These are phyloP conservation scores for Caenorhabditis sinica DNA, from an alignment of 2,888 invertebrate genomes.

Conservation along the genomic window DNA sequence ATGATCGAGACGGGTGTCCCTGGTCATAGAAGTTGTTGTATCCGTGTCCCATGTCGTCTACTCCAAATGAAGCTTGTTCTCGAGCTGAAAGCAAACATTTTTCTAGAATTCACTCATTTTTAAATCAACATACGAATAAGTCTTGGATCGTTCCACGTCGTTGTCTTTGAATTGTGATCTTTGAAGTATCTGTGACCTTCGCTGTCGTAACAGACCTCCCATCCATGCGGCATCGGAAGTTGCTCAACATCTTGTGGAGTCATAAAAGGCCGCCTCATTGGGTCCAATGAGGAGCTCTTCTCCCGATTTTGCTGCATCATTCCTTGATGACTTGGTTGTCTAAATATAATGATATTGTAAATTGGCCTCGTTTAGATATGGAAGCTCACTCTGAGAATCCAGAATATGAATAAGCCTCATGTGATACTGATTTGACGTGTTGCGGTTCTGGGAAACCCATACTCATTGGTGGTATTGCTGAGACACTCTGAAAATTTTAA, in stretches of 20 bases:
- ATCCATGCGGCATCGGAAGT: constrained; percentile 67
- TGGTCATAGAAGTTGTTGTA: constrained; percentile 53
- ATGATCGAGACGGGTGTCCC: constrained; percentile 59
- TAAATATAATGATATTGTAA: not conserved
- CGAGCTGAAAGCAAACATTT: constrained; percentile 27
- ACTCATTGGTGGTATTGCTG: constrained; percentile 62
- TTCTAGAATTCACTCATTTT: too few species aligned
- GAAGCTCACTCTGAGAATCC: constrained; percentile 55
- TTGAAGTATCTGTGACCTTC: constrained; percentile 69
- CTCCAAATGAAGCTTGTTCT: constrained; percentile 18
- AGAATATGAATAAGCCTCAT: constrained; percentile 60
- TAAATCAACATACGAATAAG: constrained; percentile 47
- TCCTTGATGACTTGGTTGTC: constrained; percentile 38
- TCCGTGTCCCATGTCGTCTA: constrained; percentile 13
- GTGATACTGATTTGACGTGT: constrained; percentile 68
- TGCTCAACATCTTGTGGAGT: constrained; percentile 60
- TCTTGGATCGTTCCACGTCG: constrained; percentile 72
- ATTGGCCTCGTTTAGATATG: not conserved
- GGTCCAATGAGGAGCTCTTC: constrained; percentile 68
- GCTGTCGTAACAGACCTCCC: constrained; percentile 70
- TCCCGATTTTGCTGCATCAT: constrained; percentile 53
- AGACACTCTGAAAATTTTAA: constrained; percentile 57
- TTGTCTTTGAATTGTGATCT: constrained; percentile 71
- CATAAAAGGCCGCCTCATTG: constrained; percentile 62
- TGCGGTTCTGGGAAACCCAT: constrained; percentile 55